Conservation (phyloP, 2,113 vertebrate species). For the Strix uralensis region DNA sequence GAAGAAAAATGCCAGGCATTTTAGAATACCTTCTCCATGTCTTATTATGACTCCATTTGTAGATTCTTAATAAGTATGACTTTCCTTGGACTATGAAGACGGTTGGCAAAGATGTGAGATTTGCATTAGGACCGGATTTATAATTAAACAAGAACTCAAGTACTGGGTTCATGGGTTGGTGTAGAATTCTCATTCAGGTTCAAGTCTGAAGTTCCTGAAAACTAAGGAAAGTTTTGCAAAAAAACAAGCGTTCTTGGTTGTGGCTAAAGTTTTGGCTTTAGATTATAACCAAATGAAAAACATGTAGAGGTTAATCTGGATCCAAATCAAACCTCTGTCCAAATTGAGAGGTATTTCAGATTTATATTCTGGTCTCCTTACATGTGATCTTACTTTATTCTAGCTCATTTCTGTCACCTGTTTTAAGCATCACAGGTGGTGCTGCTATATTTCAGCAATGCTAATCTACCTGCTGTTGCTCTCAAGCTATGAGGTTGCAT, state of each 20-base stretch:
- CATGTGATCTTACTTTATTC: not conserved
- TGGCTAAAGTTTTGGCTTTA: not conserved
- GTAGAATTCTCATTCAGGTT: not conserved
- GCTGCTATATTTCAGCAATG: not conserved
- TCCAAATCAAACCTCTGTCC: not conserved
- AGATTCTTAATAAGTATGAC: not conserved
- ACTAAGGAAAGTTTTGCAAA: not conserved
- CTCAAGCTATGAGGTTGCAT: not conserved
- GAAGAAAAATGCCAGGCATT: not conserved
- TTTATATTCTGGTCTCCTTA: not conserved
- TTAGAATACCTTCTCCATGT: not conserved
- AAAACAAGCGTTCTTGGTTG: not conserved
- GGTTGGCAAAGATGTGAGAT: not conserved
- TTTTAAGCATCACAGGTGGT: not conserved
- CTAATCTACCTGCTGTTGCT: not conserved
- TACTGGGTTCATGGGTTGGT: not conserved
- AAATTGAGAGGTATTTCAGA: not conserved
- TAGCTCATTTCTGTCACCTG: not conserved
- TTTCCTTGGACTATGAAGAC: not conserved
- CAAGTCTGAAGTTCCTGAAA: not conserved
- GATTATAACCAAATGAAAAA: not conserved
- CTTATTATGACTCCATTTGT: not conserved
- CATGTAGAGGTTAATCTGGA: not conserved
- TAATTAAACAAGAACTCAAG: not conserved
- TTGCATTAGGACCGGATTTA: not conserved